These are phyloP conservation scores for Atta texana DNA, from an alignment of 1,140 invertebrate species.

Conservation along the genomic window DNA sequence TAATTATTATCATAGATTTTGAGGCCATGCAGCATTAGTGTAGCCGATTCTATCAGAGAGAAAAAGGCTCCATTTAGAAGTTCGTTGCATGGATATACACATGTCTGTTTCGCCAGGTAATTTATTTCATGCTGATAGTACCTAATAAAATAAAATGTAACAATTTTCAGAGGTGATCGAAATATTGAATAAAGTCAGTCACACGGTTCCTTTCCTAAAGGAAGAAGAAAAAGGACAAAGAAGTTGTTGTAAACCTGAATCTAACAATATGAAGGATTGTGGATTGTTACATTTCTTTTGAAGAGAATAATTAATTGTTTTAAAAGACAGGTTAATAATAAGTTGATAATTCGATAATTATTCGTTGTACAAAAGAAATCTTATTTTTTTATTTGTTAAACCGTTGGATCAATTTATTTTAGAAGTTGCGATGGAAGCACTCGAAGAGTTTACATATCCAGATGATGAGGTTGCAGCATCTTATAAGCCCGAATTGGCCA, in stretches of 20 bases:
- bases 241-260: conserved; percentile 84
- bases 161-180: conserved; percentile 91
- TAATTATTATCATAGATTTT: conserved; percentile 87
- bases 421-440: conserved; percentile 89
- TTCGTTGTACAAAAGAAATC: neutral
- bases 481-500: conserved; percentile 89
- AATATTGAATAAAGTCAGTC: conserved; percentile 92
- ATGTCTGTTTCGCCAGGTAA: conserved; percentile 93
- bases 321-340: conserved; percentile 89
- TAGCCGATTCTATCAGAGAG: conserved; percentile 91
- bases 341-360: neutral
- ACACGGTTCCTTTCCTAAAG: conserved; percentile 89
- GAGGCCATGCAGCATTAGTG: conserved; percentile 92
- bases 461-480: conserved; percentile 74
- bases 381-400: neutral
- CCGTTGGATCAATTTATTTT: conserved; percentile 41
- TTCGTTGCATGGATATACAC: conserved; percentile 93
- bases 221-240: conserved; percentile 86
- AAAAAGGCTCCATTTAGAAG: conserved; percentile 91
- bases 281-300: conserved; percentile 90
- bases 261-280: conserved; percentile 90
- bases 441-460: conserved; percentile 80
- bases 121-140: neutral
- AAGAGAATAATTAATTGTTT: conserved; percentile 92
- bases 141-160: neutral